phyloP scores from a whole-genome alignment of 1,140 invertebrate species.

The Zaprionus nigranus region DNA sequence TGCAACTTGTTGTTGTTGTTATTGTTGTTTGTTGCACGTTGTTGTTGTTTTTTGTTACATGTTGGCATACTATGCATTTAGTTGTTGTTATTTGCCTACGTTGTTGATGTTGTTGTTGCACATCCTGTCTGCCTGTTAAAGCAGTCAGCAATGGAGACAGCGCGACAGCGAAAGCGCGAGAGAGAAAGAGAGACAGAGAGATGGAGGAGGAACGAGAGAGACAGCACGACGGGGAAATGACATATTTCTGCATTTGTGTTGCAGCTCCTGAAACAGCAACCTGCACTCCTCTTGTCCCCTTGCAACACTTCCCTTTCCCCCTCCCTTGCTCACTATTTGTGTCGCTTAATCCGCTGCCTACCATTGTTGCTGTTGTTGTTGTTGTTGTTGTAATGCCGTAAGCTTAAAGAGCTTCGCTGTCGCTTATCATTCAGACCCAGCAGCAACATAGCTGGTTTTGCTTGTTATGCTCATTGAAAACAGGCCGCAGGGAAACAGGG shows the following conservation, averaged over 20 bases:
- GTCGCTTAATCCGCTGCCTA: constrained; percentile 45
- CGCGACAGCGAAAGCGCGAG: neutral
- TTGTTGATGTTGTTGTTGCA: constrained; percentile 4
- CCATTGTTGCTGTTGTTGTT: constrained; percentile 31
- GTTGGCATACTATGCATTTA: constrained; percentile 2
- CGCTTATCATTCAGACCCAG: constrained; percentile 65
- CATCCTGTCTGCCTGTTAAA: neutral
- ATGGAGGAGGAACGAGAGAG: neutral
- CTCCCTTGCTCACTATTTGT: constrained; percentile 28
- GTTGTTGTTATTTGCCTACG: constrained; percentile 5
- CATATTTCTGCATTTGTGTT: constrained; percentile 35
- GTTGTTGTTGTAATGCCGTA: constrained; percentile 62
- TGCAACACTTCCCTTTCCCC: neutral
- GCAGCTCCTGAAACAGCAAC: constrained; percentile 7
- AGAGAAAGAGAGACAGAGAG: neutral
- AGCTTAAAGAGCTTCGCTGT: constrained; percentile 61
- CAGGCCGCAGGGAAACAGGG: neutral
- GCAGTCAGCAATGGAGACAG: neutral
- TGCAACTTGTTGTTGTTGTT: constrained; percentile 3
- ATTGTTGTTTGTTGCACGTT: constrained; percentile 14
- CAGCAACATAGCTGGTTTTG: constrained; percentile 22
- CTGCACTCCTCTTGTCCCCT: neutral
- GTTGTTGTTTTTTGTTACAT: constrained; percentile 11
- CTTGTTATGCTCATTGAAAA: neutral
- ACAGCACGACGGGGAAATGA: constrained; percentile 12